Base-by-base conservation (phyloP, 2,888 invertebrate species). In the Crossocerus cetratus region DNA sequence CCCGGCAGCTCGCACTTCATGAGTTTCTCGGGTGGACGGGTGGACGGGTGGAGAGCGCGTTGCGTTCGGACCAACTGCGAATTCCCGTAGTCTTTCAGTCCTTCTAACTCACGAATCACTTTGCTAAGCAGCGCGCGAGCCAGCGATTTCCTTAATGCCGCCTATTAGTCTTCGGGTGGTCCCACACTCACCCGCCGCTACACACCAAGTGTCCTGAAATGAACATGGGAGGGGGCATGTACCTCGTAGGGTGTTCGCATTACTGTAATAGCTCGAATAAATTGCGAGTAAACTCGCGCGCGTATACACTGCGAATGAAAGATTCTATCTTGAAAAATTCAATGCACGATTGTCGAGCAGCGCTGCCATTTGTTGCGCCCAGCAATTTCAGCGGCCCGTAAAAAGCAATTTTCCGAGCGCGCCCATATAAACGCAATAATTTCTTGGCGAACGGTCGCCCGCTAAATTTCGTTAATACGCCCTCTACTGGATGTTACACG, bases 51-150 rank as follows among this genome's bases (percentile, higher is more conserved):
- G 8, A 32, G 32, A 32, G 32, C 5, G 8, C 11, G 32, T 32
- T 8, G 32, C 32, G 32, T 66, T 66, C 64, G 66, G 67, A 72
- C 74, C 80, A 79, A 80, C 60, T 65, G 55, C 32, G 70, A 74
- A 70, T 49, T 67, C 49, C 22, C 69, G 57, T 55, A 32, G 60
- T 58, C 69, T 32, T 32, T 11, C 11, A 32, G 32, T 32, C 32
- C 8, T 32, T 32, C 8, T 32, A 32, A 32, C 32, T 32, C 32
- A 32, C 32, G 32, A 32, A 32, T 32, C 32, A 32, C 32, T 32
- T 32, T 32, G 8, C 32, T 32, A 32, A 32, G 32, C 32, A 32
- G 32, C 5, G 32, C 49, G 20, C 21, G 42, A 55, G 20, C 21
- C 60, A 65, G 62, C 18, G 56, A 61, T 21, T 42, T 14, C 8